Evolutionary conservation across 1,140 invertebrate species (phyloP).

Genomic region (Drosophila triauraria): DNA sequence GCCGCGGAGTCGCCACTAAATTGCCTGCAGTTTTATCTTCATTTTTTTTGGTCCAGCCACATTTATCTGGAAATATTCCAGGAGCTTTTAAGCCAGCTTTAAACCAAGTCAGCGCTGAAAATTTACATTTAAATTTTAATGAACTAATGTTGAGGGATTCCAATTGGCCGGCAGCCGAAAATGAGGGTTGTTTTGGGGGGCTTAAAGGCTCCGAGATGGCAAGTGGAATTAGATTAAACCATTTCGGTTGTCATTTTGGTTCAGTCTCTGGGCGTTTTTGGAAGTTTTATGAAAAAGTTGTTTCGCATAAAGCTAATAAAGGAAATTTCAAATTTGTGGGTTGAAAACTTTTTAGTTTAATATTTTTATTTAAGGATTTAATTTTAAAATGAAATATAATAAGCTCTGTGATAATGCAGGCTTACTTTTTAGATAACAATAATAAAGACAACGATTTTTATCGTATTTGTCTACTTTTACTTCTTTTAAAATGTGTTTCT

Average conservation of each 20-base stretch:
- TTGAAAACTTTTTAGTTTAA: neutral
- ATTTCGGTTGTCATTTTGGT: conserved; percentile 6
- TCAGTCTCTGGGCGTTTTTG: neutral
- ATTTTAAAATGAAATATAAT: neutral
- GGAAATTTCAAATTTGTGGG: neutral
- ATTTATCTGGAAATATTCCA: conserved; percentile 53
- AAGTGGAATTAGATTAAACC: conserved; percentile 37
- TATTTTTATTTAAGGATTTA: neutral
- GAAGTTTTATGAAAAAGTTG: neutral
- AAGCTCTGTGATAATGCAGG: neutral
- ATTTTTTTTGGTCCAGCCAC: conserved; percentile 13
- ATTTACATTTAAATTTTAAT: conserved; percentile 61
- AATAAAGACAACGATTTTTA: no score
- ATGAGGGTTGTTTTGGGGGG: conserved; percentile 23
- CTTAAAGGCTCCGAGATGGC: conserved; percentile 11
- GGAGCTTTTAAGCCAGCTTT: conserved; percentile 40
- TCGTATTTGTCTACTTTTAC: neutral
- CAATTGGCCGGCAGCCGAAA: conserved; percentile 18
- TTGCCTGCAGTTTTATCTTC: conserved; percentile 36
- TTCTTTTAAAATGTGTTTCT: neutral
- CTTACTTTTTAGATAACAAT: neutral
- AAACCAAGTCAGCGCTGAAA: conserved; percentile 41
- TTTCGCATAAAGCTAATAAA: neutral
- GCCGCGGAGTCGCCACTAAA: conserved; percentile 28
- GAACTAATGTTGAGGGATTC: conserved; percentile 56